A percentile compares a stretch with the other conserved stretches of the same genome.
Conservation (phyloP, 2,113 vertebrate species). For the Mesitornis unicolor region DNA sequence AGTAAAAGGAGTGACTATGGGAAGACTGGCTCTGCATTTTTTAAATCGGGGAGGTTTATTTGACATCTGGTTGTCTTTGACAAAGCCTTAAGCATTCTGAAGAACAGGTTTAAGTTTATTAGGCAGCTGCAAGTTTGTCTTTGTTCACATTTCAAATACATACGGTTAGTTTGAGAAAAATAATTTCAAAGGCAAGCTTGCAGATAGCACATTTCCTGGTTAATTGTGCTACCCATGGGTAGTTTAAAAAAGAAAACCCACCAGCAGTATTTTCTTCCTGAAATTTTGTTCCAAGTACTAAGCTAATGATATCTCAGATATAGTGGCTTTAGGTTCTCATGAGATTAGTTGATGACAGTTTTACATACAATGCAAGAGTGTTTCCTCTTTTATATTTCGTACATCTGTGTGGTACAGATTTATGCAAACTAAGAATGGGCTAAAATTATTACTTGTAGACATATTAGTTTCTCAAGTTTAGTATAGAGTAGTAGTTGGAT, state of each 20-base stretch:
- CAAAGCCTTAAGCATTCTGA: neutral
- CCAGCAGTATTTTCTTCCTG: neutral
- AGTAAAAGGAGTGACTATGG: neutral
- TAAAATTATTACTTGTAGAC: neutral
- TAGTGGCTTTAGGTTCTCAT: neutral
- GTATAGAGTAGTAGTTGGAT: neutral
- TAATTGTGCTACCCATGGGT: neutral
- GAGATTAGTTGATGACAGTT: neutral
- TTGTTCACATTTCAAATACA: neutral
- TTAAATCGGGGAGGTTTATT: neutral
- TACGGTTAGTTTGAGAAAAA: neutral
- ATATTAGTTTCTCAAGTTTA: neutral
- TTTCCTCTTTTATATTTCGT: neutral
- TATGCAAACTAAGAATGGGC: neutral
- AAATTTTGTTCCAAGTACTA: neutral
- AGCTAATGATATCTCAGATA: neutral
- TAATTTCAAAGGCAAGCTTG: neutral
- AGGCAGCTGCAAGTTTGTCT: neutral
- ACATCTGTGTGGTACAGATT: neutral
- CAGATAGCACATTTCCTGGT: neutral
- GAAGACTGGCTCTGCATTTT: neutral
- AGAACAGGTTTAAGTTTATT: neutral
- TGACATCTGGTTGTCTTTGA: neutral
- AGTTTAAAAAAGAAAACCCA: neutral
- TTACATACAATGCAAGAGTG: neutral